Conservation (phyloP, 2,113 vertebrate species). For the Psettodes erumei region DNA sequence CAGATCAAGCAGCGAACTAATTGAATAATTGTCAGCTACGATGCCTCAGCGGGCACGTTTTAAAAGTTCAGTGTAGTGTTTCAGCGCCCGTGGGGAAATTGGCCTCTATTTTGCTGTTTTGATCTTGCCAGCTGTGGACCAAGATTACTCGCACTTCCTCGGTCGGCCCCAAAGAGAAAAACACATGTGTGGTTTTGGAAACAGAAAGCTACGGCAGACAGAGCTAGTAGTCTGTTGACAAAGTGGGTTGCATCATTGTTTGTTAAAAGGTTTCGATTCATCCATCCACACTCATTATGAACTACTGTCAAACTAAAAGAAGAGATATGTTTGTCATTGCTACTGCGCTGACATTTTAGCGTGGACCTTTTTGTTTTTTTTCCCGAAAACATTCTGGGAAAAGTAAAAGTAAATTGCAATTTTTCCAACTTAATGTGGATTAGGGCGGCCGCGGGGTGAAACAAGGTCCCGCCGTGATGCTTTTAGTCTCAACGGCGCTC, state of each 20-base stretch:
- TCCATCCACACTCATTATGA: neutral
- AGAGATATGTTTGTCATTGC: neutral
- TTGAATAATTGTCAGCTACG: too few relatives aligned
- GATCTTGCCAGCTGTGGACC: too few relatives aligned
- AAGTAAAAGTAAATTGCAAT: neutral
- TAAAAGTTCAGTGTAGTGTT: too few relatives aligned
- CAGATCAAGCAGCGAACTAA: too few relatives aligned
- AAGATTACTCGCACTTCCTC: too few relatives aligned
- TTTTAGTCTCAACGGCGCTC: constrained; percentile 55
- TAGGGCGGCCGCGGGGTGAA: neutral
- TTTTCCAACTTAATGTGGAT: neutral
- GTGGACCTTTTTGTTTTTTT: neutral
- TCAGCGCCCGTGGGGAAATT: too few relatives aligned
- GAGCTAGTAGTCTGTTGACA: neutral
- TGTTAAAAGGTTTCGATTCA: neutral
- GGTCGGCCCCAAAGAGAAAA: too few relatives aligned
- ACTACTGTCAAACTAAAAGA: neutral
- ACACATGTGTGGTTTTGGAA: too few relatives aligned
- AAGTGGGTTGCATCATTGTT: neutral
- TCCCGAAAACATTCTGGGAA: neutral
- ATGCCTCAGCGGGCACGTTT: too few relatives aligned
- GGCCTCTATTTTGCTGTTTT: too few relatives aligned
- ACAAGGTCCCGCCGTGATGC: constrained; percentile 26
- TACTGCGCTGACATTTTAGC: neutral
- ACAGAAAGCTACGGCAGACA: too few relatives aligned